phyloP scores from a whole-genome alignment of 2,888 invertebrate species.

The Drosophila vallismaia region DNA sequence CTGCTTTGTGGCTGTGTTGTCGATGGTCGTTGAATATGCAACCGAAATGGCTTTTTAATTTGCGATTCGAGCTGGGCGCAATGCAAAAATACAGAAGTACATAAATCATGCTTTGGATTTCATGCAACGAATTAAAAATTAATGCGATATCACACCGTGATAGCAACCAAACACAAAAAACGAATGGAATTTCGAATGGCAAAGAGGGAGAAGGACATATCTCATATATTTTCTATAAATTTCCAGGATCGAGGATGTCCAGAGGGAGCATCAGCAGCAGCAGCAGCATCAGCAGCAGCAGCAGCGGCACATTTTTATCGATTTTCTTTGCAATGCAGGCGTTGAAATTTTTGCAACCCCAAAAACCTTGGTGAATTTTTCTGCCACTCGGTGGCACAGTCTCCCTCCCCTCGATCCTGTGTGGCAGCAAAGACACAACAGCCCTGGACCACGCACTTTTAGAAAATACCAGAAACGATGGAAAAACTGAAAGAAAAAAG shows the following conservation, averaged over 20 bases:
- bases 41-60: conserved; percentile 65
- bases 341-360: conserved; percentile 68
- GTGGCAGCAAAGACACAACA: conserved; percentile 4
- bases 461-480: conserved; percentile 54
- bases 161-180: conserved; percentile 12
- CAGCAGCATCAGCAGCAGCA: conserved; percentile 2
- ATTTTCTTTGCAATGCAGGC: conserved; percentile 70
- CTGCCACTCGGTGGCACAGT: conserved; percentile 8
- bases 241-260: conserved; percentile 7
- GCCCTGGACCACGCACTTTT: conserved; percentile 68
- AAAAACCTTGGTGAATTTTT: conserved; percentile 62
- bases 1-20: conserved; percentile 3
- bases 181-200: neutral
- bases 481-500: conserved; percentile 57
- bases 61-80: conserved; percentile 26
- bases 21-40: conserved; percentile 37
- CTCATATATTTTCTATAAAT: conserved; percentile 1
- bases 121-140: conserved; percentile 68
- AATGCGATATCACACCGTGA: conserved; percentile 54
- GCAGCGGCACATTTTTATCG: conserved; percentile 69
- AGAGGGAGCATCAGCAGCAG: neutral
- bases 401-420: conserved; percentile 23
- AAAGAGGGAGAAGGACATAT: neutral
- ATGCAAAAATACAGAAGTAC: conserved; percentile 45
- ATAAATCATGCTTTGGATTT: conserved; percentile 64